Evolutionary conservation across 2,888 invertebrate species (phyloP).

Genomic region (Drosophila quinaria): DNA sequence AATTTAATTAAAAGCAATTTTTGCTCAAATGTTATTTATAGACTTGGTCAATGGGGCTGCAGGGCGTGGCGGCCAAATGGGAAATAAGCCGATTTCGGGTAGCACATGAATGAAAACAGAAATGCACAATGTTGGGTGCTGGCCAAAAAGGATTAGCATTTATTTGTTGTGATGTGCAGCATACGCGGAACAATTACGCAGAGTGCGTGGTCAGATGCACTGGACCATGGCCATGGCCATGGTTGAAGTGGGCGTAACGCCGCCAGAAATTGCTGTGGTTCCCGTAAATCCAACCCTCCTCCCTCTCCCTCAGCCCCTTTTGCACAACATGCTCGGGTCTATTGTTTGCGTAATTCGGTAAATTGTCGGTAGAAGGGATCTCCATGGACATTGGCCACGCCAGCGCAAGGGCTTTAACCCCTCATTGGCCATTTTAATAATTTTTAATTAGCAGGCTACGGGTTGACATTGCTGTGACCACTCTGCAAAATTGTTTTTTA

Average conservation of each 20-base stretch:
- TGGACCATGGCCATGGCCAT: constrained; percentile 20
- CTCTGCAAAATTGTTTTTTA: constrained; percentile 44
- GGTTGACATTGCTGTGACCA: constrained; percentile 25
- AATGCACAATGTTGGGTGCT: constrained; percentile 45
- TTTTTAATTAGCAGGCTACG: constrained; percentile 69
- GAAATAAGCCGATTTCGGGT: constrained; percentile 63
- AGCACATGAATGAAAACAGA: constrained; percentile 18
- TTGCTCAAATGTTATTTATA: constrained; percentile 33
- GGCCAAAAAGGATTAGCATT: constrained; percentile 65
- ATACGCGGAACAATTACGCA: constrained; percentile 65
- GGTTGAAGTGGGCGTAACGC: constrained; percentile 6
- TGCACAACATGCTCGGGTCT: constrained; percentile 19
- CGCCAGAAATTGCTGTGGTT: constrained; percentile 45
- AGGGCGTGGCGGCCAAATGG: constrained; percentile 1
- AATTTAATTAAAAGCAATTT: constrained; percentile 69
- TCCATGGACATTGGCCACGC: background rate
- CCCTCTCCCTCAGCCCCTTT: background rate
- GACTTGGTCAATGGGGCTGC: background rate
- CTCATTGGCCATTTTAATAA: constrained; percentile 61
- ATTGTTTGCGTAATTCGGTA: constrained; percentile 70
- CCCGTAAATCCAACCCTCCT: constrained; percentile 19
- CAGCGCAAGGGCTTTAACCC: constrained; percentile 35
- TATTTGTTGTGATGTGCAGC: constrained; percentile 41
- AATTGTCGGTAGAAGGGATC: constrained; percentile 49
- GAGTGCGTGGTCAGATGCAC: constrained; percentile 58